Percentiles rank a stretch among this genome's conserved stretches.
phyloP scores from a whole-genome alignment of 2,113 vertebrate species.

The Todiramphus chloris region DNA sequence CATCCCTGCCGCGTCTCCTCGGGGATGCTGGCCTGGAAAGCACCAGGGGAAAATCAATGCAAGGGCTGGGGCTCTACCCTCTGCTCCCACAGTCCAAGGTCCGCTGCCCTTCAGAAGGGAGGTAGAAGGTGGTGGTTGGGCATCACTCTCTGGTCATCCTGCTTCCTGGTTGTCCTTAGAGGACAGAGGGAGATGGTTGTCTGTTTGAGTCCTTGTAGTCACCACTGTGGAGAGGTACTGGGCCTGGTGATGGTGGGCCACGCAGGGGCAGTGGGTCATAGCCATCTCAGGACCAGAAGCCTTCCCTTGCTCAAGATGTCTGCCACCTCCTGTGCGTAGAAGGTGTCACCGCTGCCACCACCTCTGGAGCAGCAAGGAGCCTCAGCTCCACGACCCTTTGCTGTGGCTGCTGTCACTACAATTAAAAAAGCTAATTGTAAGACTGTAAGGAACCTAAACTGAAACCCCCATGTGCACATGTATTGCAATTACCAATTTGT shows the following conservation, averaged over 20 bases:
- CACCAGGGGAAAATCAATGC: background rate
- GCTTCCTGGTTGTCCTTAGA: background rate
- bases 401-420: accelerated
- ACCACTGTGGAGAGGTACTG: background rate
- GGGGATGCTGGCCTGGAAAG: background rate
- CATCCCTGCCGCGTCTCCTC: background rate
- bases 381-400: accelerated
- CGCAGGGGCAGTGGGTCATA: background rate
- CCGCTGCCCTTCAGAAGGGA: background rate
- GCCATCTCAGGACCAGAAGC: background rate
- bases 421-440: background rate
- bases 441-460: background rate
- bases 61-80: background rate
- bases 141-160: background rate
- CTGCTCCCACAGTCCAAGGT: background rate
- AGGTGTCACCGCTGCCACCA: background rate
- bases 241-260: background rate
- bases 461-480: background rate
- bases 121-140: background rate
- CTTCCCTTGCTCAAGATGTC: background rate
- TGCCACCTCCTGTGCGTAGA: accelerated
- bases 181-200: background rate
- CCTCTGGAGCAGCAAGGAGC: background rate
- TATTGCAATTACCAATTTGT: background rate
- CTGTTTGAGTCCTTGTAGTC: background rate